These are phyloP conservation scores for Sciaenops ocellatus DNA, from an alignment of 2,797 vertebrate genomes.

Conservation along the genomic window DNA sequence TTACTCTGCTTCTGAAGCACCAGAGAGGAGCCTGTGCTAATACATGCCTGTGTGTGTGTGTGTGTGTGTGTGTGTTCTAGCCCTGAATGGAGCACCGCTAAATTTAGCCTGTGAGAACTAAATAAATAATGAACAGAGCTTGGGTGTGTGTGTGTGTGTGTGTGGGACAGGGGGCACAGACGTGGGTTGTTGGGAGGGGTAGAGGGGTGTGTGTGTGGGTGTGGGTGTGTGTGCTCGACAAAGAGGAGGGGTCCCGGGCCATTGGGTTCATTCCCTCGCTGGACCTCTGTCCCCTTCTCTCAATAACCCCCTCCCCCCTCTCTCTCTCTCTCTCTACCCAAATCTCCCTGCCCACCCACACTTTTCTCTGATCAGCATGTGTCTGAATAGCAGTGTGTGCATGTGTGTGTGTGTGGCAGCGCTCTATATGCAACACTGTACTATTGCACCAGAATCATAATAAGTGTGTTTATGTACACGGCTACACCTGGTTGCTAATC, in stretches of 20 bases:
- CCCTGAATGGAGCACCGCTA: conserved; percentile 79
- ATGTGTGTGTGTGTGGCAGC: conserved; percentile 11
- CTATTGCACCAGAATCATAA: conserved; percentile 1
- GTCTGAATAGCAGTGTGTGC: conserved; percentile 47
- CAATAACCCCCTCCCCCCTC: conserved; percentile 45
- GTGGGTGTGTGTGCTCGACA: conserved; percentile 53
- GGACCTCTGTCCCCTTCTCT: conserved; percentile 71
- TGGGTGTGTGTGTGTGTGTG: conserved; percentile 27
- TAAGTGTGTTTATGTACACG: conserved; percentile 33
- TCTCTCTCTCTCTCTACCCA: background rate
- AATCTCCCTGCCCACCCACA: conserved; percentile 65
- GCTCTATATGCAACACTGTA: background rate
- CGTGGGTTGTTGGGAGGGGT: conserved; percentile 39
- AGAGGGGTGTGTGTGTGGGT: conserved; percentile 42
- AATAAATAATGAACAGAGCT: conserved; percentile 81
- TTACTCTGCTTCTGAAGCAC: conserved; percentile 63
- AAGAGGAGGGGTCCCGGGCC: conserved; percentile 66
- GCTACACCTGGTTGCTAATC: conserved; percentile 65
- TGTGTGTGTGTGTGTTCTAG: conserved; percentile 49
- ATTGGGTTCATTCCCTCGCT: conserved; percentile 73
- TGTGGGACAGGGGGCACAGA: conserved; percentile 50
- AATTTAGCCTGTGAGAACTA: conserved; percentile 81
- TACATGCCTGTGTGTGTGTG: conserved; percentile 53
- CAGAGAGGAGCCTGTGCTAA: conserved; percentile 56
- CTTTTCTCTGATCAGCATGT: conserved; percentile 57